Evolutionary conservation across 2,888 invertebrate genomes (phyloP).

Genomic region (Drosophila seclusa): DNA sequence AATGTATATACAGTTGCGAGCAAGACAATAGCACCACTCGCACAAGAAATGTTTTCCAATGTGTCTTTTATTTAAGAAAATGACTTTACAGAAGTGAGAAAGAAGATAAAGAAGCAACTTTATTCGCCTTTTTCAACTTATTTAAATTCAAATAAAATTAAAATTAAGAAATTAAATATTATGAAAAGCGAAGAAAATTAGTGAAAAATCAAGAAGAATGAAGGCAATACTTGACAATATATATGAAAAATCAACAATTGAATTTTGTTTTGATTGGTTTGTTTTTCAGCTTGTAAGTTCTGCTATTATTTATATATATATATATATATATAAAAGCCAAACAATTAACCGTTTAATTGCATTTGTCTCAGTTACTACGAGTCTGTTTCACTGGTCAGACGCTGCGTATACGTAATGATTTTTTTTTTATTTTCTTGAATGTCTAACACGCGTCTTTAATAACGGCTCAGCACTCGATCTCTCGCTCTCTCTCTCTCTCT

Average conservation of each 20-base stretch:
- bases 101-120: background rate
- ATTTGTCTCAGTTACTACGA: constrained; percentile 24
- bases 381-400: constrained; percentile 16
- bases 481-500: background rate
- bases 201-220: too few relatives aligned
- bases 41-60: background rate
- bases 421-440: constrained; percentile 29
- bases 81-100: background rate
- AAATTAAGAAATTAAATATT: background rate
- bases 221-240: background rate
- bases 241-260: background rate
- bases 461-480: constrained; percentile 1
- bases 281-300: background rate
- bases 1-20: background rate
- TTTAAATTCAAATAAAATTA: background rate
- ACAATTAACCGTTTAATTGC: constrained; percentile 4
- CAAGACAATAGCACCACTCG: background rate
- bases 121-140: too few relatives aligned
- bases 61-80: background rate
- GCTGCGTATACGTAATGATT: constrained; percentile 55
- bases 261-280: background rate
- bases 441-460: constrained; percentile 66
- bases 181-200: background rate
- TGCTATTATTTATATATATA: background rate
- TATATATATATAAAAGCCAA: background rate